Percentiles rank a stretch among this genome's conserved stretches.
phyloP scores from a whole-genome alignment of 2,113 vertebrate species.

The Callipepla squamata region DNA sequence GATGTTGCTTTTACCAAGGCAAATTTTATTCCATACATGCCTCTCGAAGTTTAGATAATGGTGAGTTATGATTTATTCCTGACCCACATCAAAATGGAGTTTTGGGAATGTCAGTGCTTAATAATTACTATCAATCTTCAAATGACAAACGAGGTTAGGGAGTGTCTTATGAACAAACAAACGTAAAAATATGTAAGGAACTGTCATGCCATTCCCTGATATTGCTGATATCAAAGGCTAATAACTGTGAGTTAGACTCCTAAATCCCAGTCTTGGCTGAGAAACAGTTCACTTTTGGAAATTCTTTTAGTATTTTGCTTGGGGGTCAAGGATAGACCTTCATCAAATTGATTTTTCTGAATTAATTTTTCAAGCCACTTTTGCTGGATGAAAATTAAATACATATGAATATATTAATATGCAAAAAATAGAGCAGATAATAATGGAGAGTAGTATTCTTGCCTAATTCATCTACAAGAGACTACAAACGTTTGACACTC shows the following conservation, averaged over 20 bases:
- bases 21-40: background rate
- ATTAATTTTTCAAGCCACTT: background rate
- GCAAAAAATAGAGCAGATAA: background rate
- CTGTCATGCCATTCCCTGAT: background rate
- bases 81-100: background rate
- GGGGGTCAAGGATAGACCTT: background rate
- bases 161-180: background rate
- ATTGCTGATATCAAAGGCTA: background rate
- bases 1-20: background rate
- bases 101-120: background rate
- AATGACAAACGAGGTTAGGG: background rate
- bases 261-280: background rate
- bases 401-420: background rate
- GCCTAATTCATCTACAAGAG: background rate
- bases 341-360: background rate
- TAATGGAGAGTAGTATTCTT: background rate
- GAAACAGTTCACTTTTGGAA: background rate
- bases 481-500: background rate
- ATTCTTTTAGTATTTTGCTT: background rate
- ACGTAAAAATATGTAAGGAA: background rate
- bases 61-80: background rate
- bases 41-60: background rate
- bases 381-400: background rate
- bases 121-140: background rate
- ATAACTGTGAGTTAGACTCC: background rate